Evolutionary conservation across 2,888 invertebrate genomes (phyloP).

Genomic region (Dynastes grantii): DNA sequence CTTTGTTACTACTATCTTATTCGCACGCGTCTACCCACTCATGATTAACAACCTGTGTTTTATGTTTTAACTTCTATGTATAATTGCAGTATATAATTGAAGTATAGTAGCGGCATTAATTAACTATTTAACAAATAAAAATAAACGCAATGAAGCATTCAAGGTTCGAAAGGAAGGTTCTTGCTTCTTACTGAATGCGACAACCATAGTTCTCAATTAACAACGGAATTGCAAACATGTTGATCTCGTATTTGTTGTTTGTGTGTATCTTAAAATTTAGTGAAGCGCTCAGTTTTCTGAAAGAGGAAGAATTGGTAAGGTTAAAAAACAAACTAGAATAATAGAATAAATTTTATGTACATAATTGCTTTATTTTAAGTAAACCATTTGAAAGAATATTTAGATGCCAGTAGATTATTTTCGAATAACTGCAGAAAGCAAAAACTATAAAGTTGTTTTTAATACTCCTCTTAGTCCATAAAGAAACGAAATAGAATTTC

Average conservation of each 20-base stretch:
- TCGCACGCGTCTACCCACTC: neutral
- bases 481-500: too few relatives aligned
- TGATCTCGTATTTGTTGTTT: constrained; percentile 13
- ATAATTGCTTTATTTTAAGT: too few relatives aligned
- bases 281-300: constrained; percentile 8
- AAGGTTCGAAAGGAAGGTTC: constrained; percentile 42
- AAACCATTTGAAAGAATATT: too few relatives aligned
- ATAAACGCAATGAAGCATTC: constrained; percentile 10
- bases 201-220: constrained; percentile 17
- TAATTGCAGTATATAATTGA: constrained; percentile 25
- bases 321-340: neutral
- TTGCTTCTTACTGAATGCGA: constrained; percentile 4
- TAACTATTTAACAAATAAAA: neutral
- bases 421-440: too few relatives aligned
- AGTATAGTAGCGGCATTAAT: constrained; percentile 14
- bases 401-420: too few relatives aligned
- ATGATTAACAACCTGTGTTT: neutral
- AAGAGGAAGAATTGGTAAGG: constrained; percentile 27
- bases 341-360: too few relatives aligned
- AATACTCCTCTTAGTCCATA: too few relatives aligned
- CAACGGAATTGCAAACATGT: constrained; percentile 19
- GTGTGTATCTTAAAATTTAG: neutral
- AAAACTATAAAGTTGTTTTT: too few relatives aligned
- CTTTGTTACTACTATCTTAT: neutral
- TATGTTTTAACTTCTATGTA: neutral